Conservation (phyloP, 2,113 vertebrate species). For the Epinephelus fuscoguttatus region DNA sequence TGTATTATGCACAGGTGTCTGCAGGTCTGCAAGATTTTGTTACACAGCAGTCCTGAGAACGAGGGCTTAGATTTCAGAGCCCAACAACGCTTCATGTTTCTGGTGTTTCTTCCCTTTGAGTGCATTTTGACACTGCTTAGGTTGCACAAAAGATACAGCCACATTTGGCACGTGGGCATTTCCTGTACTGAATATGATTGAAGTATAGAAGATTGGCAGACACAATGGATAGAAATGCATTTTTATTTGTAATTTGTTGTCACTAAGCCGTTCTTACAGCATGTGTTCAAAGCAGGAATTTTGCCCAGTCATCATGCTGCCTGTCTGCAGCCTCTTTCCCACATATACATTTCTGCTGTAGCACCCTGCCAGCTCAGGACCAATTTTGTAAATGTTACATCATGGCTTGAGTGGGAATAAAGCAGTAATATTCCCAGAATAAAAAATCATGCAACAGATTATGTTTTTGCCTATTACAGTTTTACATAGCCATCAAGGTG, state of each 20-base stretch:
- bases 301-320: conserved; percentile 10
- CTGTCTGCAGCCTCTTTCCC: conserved; percentile 7
- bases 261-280: neutral
- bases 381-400: neutral
- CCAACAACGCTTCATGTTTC: conserved; percentile 24
- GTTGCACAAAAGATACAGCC: conserved; percentile 10
- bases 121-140: conserved; percentile 4
- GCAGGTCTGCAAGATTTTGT: conserved; percentile 41
- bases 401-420: neutral
- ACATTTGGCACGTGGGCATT: neutral
- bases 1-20: conserved; percentile 37
- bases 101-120: conserved; percentile 36
- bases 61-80: conserved; percentile 46
- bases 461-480: neutral
- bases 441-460: neutral
- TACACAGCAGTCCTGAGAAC: neutral
- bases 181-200: neutral
- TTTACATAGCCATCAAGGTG: neutral
- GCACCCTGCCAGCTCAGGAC: neutral
- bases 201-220: neutral
- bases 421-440: neutral
- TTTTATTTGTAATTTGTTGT: neutral
- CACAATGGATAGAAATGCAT: neutral
- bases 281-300: neutral
- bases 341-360: neutral